Evolutionary conservation across 2,888 invertebrate genomes (phyloP), one percentile per base, ranked within the genome.

Genomic region (Aleiodes testaceus): DNA sequence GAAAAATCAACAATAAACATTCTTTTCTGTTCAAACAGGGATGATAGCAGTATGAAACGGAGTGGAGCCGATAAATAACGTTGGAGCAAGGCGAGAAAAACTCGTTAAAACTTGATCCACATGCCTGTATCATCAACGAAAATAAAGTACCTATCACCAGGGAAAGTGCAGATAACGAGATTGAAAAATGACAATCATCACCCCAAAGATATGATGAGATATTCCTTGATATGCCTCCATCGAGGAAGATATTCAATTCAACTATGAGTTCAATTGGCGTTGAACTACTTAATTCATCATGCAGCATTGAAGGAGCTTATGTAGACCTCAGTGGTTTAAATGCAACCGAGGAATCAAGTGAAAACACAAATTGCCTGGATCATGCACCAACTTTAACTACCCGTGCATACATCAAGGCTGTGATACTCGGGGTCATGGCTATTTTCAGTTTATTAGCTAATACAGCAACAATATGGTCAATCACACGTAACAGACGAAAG

Each of bases 391-490:
- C 89, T 66, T 87, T 94, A 30, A 92, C 92, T 5, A 89, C 89
- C 64, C 90, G 90, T 12, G 91, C 92, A 0, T 85, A 92, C 74
- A 89, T 93, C 16, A 92, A 92, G 81, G 93, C 92, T 0, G 90
- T 92, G 73, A 90, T 95, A 0, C 88, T 95, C 11, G 89, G 90
- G 0, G 89, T 91, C 7, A 92, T 95, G 91, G 94, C 94, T 1
- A 79, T 93, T 1, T 86, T 94, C 70, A 94, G 95, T 0, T 88
- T 95, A 22, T 84, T 93, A 61, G 95, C 93, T 16, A 95, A 95
- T 85, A 87, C 92, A 22, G 92, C 93, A 3, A 95, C 95, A 0
- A 92, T 95, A 79, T 90, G 92, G 86, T 94, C 94, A 79, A 93
- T 95, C 82, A 90, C 90, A 76, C 90, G 90, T 80, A 92, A 92